Percentiles rank a stretch among this genome's conserved stretches.
Conservation (phyloP, 2,797 vertebrate genomes). For the Gastrophryne carolinensis region DNA sequence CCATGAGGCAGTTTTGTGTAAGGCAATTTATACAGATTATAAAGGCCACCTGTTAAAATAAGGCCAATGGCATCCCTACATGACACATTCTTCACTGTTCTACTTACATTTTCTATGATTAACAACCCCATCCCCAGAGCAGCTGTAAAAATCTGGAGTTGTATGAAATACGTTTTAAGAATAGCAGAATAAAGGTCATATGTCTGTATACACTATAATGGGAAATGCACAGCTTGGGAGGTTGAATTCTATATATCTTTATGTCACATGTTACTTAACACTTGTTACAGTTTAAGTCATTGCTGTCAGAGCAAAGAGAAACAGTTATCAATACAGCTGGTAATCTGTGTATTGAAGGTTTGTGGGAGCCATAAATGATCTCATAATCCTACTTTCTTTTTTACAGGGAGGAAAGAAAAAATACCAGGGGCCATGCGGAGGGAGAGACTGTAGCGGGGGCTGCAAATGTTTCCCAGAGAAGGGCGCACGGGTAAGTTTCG, state of each 20-base stretch:
- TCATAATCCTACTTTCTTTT: constrained; percentile 51
- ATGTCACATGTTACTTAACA: constrained; percentile 40
- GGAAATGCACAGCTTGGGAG: constrained; percentile 13
- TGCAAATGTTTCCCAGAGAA: constrained; percentile 87
- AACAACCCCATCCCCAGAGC: neutral
- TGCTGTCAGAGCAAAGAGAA: constrained; percentile 31
- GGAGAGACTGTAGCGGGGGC: constrained; percentile 79
- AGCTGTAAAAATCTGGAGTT: neutral
- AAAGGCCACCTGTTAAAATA: constrained; percentile 6
- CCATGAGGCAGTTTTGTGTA: too few species aligned
- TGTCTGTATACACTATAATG: constrained; percentile 15
- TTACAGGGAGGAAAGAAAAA: constrained; percentile 75
- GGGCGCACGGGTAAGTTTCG: constrained; percentile 82
- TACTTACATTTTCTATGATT: neutral
- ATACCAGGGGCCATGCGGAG: constrained; percentile 73
- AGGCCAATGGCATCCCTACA: neutral
- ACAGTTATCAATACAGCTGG: neutral
- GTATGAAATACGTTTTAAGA: neutral
- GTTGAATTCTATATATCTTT: constrained; percentile 18
- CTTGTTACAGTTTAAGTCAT: constrained; percentile 41
- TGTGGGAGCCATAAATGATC: constrained; percentile 22
- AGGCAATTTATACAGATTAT: neutral
- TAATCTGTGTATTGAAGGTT: constrained; percentile 28
- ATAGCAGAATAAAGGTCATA: constrained; percentile 21
- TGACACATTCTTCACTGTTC: neutral